Percentiles rank a stretch among this genome's conserved stretches.
Conservation (phyloP, 2,113 vertebrate genomes). For the Melanerpes formicivorus region DNA sequence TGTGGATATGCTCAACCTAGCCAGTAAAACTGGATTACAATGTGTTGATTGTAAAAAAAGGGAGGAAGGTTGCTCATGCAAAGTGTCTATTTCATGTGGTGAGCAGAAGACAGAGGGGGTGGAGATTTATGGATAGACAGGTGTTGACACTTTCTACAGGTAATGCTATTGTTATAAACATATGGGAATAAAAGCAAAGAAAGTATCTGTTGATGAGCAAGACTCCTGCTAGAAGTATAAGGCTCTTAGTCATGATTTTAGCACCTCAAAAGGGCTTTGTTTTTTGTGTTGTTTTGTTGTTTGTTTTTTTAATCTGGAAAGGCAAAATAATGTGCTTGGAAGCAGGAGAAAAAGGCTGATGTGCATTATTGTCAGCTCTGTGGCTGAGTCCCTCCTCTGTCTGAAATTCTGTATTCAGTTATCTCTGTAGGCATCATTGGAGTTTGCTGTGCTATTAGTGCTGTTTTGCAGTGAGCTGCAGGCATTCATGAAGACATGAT, state of each 20-base stretch:
- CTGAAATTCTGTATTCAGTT: background rate
- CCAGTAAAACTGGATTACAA: slow-evolving; percentile 43
- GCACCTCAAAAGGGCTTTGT: background rate
- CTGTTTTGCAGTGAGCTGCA: background rate
- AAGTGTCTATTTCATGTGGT: slow-evolving; percentile 20
- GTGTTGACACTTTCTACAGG: slow-evolving; percentile 20
- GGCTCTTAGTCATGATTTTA: background rate
- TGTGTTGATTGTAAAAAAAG: background rate
- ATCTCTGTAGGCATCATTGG: background rate
- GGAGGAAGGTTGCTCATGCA: background rate
- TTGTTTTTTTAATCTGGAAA: background rate
- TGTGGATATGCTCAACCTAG: background rate
- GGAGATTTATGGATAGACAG: background rate
- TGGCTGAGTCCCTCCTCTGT: background rate
- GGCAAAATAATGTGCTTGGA: background rate
- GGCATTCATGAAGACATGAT: background rate
- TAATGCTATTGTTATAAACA: slow-evolving; percentile 22
- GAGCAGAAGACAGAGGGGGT: background rate
- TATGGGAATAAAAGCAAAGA: background rate
- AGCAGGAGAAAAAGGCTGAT: background rate
- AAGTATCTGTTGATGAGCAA: background rate
- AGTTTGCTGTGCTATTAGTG: background rate
- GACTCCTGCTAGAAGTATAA: background rate
- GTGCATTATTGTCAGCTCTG: background rate
- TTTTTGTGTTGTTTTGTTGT: background rate